Evolutionary conservation across 2,797 vertebrate species (phyloP), one percentile per base, ranked within the genome.

Genomic region (Schizothorax lantsangensis): DNA sequence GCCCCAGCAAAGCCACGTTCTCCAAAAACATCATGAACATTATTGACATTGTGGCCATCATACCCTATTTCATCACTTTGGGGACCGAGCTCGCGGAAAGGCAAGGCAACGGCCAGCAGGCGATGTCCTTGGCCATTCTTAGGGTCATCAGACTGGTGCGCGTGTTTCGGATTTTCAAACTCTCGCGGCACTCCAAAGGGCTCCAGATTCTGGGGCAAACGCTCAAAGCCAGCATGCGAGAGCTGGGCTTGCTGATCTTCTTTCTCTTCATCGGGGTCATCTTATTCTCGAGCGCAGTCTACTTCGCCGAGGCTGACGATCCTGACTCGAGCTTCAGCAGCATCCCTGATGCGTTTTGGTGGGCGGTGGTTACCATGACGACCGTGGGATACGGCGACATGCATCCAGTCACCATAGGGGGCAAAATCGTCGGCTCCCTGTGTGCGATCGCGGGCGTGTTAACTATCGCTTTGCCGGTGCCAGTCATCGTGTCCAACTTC

Each of bases 21-120:
- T 99, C 97, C 75, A 97, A 98, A 91, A 98, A 99, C 91, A 99
- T 99, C 79, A 99, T 99, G 98, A 99, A 99, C 94, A 97, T 99
- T 57, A 99, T 99, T 78, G 98, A 99, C 95, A 97, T 99, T 0
- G 98, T 99, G 92, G 98, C 98, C 90, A 99, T 99, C 93, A 98
- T 99, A 54, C 98, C 98, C 0, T 99, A 99, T 84, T 99, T 99
- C 93, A 99, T 99, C 93, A 99, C 98, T 0, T 92, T 99, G 94
- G 98, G 98, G 86, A 99, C 98, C 0, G 98, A 99, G 92, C 95
- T 99, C 90, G 98, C 97, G 0, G 98, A 99, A 92, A 93, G 97
- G 36, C 97, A 99, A 86, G 98, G 97, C 5, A 99, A 98, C 0
- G 98, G 98, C 9, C 98, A 99, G 91, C 98, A 99, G 92, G 98